Percentiles rank a stretch among this genome's conserved stretches.
Evolutionary conservation across 1,140 invertebrate genomes (phyloP).

Genomic region (Geopemphigus sp.): DNA sequence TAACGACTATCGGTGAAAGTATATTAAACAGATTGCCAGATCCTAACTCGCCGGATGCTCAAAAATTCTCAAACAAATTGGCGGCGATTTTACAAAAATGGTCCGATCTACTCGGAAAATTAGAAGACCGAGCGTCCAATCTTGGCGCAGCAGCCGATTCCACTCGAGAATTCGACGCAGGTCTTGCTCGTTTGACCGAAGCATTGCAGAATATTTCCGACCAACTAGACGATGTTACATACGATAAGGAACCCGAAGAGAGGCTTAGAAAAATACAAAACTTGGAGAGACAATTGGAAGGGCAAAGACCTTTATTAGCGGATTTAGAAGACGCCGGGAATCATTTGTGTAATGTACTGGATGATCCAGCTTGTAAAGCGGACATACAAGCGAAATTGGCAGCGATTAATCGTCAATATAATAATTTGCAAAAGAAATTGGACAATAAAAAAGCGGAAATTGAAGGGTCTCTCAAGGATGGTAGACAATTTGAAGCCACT

Average conservation of each 20-base stretch:
- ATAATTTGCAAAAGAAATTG: conserved; percentile 81
- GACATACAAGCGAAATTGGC: conserved; percentile 87
- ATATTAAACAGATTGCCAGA: conserved; percentile 69
- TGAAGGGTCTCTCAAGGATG: conserved; percentile 74
- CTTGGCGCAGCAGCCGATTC: conserved; percentile 84
- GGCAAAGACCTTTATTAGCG: conserved; percentile 79
- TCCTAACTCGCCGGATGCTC: conserved; percentile 70
- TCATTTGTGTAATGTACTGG: conserved; percentile 82
- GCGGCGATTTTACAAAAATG: conserved; percentile 70
- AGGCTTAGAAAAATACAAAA: conserved; percentile 80
- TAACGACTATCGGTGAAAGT: conserved; percentile 75
- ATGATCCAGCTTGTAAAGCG: conserved; percentile 81
- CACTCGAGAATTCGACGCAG: conserved; percentile 86
- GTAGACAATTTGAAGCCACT: conserved; percentile 80
- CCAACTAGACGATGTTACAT: conserved; percentile 78
- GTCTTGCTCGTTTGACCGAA: conserved; percentile 73
- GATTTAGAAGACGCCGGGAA: conserved; percentile 84
- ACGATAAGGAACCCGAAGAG: conserved; percentile 81
- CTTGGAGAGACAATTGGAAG: conserved; percentile 82
- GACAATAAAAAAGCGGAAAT: conserved; percentile 87
- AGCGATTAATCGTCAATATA: conserved; percentile 78
- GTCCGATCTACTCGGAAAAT: conserved; percentile 73
- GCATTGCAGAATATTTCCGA: conserved; percentile 82
- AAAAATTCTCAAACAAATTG: conserved; percentile 67
- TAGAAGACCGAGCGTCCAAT: conserved; percentile 80